Conservation (phyloP, 2,113 vertebrate species). For the Sinocyclocheilus rhinocerous region DNA sequence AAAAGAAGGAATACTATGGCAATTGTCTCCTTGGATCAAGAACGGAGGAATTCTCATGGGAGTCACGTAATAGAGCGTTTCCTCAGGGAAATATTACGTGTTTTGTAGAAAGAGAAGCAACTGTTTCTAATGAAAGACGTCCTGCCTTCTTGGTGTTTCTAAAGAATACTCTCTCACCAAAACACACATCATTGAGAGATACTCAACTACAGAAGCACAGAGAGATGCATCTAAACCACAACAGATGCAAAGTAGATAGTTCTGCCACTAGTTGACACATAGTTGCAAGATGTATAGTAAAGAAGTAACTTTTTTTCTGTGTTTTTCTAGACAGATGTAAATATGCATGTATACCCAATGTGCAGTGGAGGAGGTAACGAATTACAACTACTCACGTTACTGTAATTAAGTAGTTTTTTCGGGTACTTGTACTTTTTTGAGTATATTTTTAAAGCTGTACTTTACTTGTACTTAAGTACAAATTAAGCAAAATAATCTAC, state of each 20-base stretch:
- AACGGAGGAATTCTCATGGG: background rate
- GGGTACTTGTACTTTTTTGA: too few relatives aligned
- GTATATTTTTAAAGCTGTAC: too few relatives aligned
- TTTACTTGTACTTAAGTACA: too few relatives aligned
- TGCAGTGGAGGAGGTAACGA: too few relatives aligned
- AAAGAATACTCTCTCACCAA: background rate
- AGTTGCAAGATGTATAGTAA: background rate
- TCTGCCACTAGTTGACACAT: background rate
- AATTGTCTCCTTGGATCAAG: slow-evolving; percentile 5
- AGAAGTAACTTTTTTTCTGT: background rate
- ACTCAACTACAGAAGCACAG: background rate
- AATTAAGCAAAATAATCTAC: too few relatives aligned
- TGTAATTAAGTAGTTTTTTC: too few relatives aligned
- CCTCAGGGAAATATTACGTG: slow-evolving; percentile 8
- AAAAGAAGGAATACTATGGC: background rate
- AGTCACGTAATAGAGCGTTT: background rate
- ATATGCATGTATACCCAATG: too few relatives aligned
- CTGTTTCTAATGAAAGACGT: too few relatives aligned
- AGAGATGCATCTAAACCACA: background rate
- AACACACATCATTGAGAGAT: background rate
- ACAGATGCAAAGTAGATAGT: too few relatives aligned
- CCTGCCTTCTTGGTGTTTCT: background rate
- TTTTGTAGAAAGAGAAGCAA: background rate
- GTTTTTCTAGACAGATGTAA: too few relatives aligned
- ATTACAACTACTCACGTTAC: too few relatives aligned